phyloP scores from a whole-genome alignment of 2,113 vertebrate species.

The Mesitornis unicolor region DNA sequence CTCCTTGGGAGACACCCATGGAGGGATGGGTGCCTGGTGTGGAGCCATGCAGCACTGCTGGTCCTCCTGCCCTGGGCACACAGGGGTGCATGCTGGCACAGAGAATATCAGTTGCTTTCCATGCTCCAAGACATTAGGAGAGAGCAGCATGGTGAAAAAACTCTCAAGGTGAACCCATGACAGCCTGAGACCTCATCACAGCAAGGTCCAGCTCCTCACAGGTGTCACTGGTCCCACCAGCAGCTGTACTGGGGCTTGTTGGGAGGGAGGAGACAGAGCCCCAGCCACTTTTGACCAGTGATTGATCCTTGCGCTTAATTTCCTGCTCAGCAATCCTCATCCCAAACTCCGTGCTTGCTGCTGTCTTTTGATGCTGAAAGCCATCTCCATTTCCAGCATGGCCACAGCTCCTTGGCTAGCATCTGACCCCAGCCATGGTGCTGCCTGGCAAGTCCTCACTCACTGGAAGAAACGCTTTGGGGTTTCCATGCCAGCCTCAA shows the following conservation, averaged over 20 bases:
- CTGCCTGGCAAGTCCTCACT: neutral
- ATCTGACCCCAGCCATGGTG: neutral
- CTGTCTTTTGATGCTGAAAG: neutral
- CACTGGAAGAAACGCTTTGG: neutral
- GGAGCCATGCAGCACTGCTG: neutral
- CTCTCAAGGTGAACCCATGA: rapidly evolving
- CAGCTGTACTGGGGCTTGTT: neutral
- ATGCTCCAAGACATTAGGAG: neutral
- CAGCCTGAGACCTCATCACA: neutral
- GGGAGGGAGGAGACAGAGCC: neutral
- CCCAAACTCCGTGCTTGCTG: neutral
- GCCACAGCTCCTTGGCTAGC: neutral
- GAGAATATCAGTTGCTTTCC: neutral
- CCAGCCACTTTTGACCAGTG: neutral
- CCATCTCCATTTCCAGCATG: neutral
- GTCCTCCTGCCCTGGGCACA: neutral
- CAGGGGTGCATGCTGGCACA: rapidly evolving
- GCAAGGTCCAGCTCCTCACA: neutral
- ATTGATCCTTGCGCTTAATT: neutral
- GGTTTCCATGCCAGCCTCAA: neutral
- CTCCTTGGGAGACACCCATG: neutral
- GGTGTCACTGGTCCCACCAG: neutral
- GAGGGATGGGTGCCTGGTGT: rapidly evolving
- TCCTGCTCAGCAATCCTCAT: neutral
- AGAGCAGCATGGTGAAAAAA: neutral